Evolutionary conservation across 2,797 vertebrate genomes (phyloP), one percentile per base, ranked within the genome.

Genomic region (Prionace glauca): DNA sequence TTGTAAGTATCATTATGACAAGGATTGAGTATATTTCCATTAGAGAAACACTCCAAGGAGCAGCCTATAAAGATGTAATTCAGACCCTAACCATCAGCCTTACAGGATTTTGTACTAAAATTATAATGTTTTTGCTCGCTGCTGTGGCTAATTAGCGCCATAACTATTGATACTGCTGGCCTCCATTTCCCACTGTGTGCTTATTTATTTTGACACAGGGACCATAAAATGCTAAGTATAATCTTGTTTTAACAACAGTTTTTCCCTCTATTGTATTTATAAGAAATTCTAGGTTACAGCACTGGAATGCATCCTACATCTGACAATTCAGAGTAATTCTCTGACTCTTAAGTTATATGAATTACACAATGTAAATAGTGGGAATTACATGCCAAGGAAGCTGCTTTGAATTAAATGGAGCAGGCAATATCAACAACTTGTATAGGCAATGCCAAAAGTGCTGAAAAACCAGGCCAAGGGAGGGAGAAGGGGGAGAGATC

Each of bases 1-100:
- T 95, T 95, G 93, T 65, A 95, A 95, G 69, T 72, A 77, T 77
- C 45, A 74, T 94, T 95, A 95, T n/a, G 93, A 77, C 93, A 95
- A 72, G 45, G 93, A 95, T 56, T 94, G 67, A 56, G 45, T 94
- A 72, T 72, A 50, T 50, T 94, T 72, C 93, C 93, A 94, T 56
- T 95, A 45, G 74, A 94, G 92, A 41, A 72, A 77, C 93, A 95
- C 93, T 95, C 93, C 45, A 95, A 74, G 93, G 71, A 95, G 72
- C 71, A 77, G 93, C 69, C 1, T 45, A 60, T 77, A 72, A 95
- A 74, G 50, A 95, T 95, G 67, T 74, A 77, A 56, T 77, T 95
- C 45, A 95, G 71, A 95, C 69, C 26, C 50, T 95, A 74, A 94
- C 69, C 69, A 72, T 72, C 88, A 69, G 36, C 69, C 41, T 74